phyloP scores from a whole-genome alignment of 2,797 vertebrate species.

The Cyclopterus lumpus region DNA sequence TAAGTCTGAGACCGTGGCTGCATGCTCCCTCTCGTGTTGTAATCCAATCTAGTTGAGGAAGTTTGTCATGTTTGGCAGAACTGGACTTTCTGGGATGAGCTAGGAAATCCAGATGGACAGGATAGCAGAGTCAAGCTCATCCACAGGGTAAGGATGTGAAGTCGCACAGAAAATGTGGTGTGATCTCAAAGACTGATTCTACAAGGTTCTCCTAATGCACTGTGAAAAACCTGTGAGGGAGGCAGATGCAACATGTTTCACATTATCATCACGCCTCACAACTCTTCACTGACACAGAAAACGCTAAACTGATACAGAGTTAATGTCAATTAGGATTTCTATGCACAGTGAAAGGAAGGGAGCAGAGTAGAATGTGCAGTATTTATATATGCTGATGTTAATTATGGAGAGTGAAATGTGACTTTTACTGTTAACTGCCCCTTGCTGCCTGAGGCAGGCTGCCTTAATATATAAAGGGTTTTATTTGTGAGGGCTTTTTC shows the following conservation, averaged over 20 bases:
- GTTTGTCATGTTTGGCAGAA: conserved; percentile 80
- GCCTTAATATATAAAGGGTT: conserved; percentile 40
- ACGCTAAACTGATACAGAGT: conserved; percentile 64
- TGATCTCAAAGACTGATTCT: conserved; percentile 70
- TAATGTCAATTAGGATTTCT: conserved; percentile 64
- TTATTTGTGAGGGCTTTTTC: conserved; percentile 39
- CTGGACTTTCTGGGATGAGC: conserved; percentile 67
- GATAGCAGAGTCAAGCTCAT: conserved; percentile 58
- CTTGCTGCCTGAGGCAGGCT: conserved; percentile 43
- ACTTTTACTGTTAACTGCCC: conserved; percentile 41
- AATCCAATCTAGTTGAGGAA: conserved; percentile 74
- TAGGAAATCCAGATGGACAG: conserved; percentile 73
- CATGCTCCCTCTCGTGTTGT: conserved; percentile 59
- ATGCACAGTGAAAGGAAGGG: conserved; percentile 39
- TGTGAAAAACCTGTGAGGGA: conserved; percentile 78
- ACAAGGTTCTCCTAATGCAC: conserved; percentile 69
- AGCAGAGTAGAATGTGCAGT: conserved; percentile 31
- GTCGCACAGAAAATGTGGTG: conserved; percentile 75
- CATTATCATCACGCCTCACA: conserved; percentile 62
- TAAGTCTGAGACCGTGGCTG: conserved; percentile 45
- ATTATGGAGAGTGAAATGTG: conserved; percentile 46
- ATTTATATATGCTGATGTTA: conserved; percentile 35
- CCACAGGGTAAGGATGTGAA: conserved; percentile 74
- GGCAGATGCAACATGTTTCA: conserved; percentile 72
- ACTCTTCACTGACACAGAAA: conserved; percentile 66